A percentile compares a stretch with the other conserved stretches of the same genome.
Conservation (phyloP, 2,113 vertebrate species). For the Acrocephalus kingi region DNA sequence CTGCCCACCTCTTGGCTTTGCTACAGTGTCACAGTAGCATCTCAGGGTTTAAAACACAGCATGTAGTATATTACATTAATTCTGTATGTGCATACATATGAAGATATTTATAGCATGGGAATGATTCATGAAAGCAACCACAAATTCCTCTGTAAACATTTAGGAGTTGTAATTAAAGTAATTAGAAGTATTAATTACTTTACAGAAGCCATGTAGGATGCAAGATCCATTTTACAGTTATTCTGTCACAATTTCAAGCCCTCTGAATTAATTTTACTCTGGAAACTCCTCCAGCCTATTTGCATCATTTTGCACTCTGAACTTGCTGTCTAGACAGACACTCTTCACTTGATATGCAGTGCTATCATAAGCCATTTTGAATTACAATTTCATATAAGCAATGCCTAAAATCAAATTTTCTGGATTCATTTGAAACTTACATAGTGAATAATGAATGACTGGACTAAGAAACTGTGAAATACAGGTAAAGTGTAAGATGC, state of each 20-base stretch:
- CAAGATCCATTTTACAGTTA: slow-evolving; percentile 4
- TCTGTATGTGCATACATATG: not conserved
- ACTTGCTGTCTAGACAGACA: not conserved
- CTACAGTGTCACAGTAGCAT: not conserved
- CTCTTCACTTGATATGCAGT: not conserved
- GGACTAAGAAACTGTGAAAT: not conserved
- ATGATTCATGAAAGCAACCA: slow-evolving; percentile 39
- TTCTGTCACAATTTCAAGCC: slow-evolving; percentile 5
- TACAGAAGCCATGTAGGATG: not conserved
- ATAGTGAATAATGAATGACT: not conserved
- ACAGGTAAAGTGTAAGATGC: not conserved
- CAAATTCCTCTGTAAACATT: slow-evolving; percentile 15
- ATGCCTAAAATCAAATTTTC: not conserved
- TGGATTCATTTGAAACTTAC: not conserved
- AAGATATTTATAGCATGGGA: slow-evolving; percentile 28
- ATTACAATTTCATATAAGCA: not conserved
- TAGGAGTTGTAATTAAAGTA: not conserved
- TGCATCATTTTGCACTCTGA: not conserved
- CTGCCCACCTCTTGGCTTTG: not conserved
- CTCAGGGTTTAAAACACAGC: not conserved
- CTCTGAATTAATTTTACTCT: not conserved
- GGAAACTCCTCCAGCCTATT: not conserved
- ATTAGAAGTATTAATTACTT: slow-evolving; percentile 37
- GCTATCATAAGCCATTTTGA: not conserved
- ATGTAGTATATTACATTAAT: not conserved